Base-by-base conservation (phyloP, 2,888 invertebrate species). In the Diabrotica balteata region DNA sequence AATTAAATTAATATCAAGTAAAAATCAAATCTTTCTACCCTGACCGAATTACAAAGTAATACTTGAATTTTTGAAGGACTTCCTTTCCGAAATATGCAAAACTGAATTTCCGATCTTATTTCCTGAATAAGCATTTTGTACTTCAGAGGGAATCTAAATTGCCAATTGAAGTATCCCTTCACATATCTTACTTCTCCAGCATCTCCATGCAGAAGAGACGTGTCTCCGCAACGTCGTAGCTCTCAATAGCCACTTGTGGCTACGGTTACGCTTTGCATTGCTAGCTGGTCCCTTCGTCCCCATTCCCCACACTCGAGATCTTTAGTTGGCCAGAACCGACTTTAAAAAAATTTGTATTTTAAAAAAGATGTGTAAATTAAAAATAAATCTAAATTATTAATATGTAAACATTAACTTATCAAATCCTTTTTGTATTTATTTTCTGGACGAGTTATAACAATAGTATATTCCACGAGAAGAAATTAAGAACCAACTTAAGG, bases 221-320 rank as follows among this genome's bases (percentile, higher is more conserved):
- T 71, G 71, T 71, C 71, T 68, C 66, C 62, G 71, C 71, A 68
- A 68, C 78, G 76, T 79, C 80, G 81, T 81, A 81, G 76, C 79
- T 80, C 80, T 82, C 81, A 81, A 82, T 81, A 75, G 79, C 82
- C 81, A 82, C 82, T 82, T 82, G 82, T 82, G 80, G 82, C 81
- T 80, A 77, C 64, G 63, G 67, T 65, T 72, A 66, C 78, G 76
- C 70, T 70, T 70, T 67, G 64, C 71, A 68, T 70, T 65, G 63
- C 64, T 63, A 60, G 63, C 70, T 66, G 60, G 51, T 62, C 59
- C 57, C 49, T 51, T 54, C 68, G 57, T 74, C 68, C 76, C 71
- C 71, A 72, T 69, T 66, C 65, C 68, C 74, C 70, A 71, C 68
- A 67, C 76, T 68, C 75, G 71, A 43, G 10, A 8, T 57, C 17